These are phyloP conservation scores for Drosophila simulans DNA, from an alignment of 1,140 invertebrate species.

Conservation along the genomic window DNA sequence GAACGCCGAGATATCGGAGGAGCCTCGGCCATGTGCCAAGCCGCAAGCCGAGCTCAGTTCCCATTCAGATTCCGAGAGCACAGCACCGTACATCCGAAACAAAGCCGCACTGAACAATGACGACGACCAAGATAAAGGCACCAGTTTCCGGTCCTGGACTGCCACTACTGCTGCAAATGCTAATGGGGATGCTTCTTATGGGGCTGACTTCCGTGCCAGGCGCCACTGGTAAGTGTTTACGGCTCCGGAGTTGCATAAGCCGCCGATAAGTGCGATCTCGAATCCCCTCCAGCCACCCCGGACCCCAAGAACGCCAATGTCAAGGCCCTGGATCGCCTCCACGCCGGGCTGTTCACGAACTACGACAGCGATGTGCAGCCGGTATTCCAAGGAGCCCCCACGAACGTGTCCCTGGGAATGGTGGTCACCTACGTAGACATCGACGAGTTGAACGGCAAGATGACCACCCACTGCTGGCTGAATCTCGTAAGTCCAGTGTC, in stretches of 20 bases:
- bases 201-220: constrained; percentile 62
- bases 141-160: constrained; percentile 59
- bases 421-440: constrained; percentile 86
- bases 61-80: constrained; percentile 24
- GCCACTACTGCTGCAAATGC: constrained; percentile 21
- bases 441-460: constrained; percentile 85
- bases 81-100: constrained; percentile 18
- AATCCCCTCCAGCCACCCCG: constrained; percentile 12
- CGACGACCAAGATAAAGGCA: constrained; percentile 55
- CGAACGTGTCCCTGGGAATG: constrained; percentile 86
- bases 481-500: constrained; percentile 85
- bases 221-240: constrained; percentile 49
- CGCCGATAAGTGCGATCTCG: neutral
- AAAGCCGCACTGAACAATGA: constrained; percentile 35
- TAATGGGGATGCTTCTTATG: constrained; percentile 28
- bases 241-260: neutral
- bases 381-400: constrained; percentile 85
- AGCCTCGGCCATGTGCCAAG: constrained; percentile 54
- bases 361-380: constrained; percentile 88
- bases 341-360: constrained; percentile 86
- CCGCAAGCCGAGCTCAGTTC: constrained; percentile 39
- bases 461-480: constrained; percentile 87
- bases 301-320: constrained; percentile 78
- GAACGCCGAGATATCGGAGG: constrained; percentile 2
- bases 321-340: constrained; percentile 86